A percentile compares a stretch with the other conserved stretches of the same genome.
Evolutionary conservation across 1,140 invertebrate genomes (phyloP).

Genomic region (Drosophila jambulina): DNA sequence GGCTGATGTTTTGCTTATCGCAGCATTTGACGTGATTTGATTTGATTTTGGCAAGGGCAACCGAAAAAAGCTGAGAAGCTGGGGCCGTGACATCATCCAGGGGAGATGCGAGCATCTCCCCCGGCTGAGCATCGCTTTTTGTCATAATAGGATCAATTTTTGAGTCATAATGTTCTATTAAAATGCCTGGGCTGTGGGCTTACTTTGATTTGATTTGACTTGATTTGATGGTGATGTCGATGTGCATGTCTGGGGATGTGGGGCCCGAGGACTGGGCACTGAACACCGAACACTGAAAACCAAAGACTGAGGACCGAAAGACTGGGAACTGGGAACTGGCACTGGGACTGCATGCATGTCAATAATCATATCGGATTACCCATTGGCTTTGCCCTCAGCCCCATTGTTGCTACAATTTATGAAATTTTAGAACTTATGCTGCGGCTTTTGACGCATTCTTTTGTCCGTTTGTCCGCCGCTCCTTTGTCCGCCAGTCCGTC

Average conservation of each 20-base stretch:
- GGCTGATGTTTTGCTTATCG: slow-evolving; percentile 69
- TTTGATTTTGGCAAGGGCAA: slow-evolving; percentile 58
- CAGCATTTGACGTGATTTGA: slow-evolving; percentile 81
- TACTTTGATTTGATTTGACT: slow-evolving; percentile 65
- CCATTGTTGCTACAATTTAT: slow-evolving; percentile 84
- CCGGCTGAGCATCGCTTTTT: slow-evolving; percentile 15
- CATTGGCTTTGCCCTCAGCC: slow-evolving; percentile 69
- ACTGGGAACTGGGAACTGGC: slow-evolving; percentile 12
- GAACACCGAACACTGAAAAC: slow-evolving; percentile 4
- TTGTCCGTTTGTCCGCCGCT: slow-evolving; percentile 38
- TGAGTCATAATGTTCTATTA: slow-evolving; percentile 80
- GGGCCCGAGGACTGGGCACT: slow-evolving; percentile 5
- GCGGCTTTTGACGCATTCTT: slow-evolving; percentile 83
- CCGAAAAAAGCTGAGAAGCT: slow-evolving; percentile 30
- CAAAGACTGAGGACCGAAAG: slow-evolving; percentile 9
- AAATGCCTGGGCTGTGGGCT: slow-evolving; percentile 68
- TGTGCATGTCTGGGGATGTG: slow-evolving; percentile 48
- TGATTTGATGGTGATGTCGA: slow-evolving; percentile 55
- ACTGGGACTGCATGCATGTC: slow-evolving; percentile 75
- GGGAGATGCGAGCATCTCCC: background rate
- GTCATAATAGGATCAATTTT: slow-evolving; percentile 81
- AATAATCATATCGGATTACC: slow-evolving; percentile 84
- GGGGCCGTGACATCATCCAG: slow-evolving; percentile 67
- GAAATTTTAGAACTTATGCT: slow-evolving; percentile 83
- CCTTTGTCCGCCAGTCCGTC: background rate